Evolutionary conservation across 2,888 invertebrate species (phyloP), one percentile per base, ranked within the genome.

Genomic region (Caradrina clavipalpis): DNA sequence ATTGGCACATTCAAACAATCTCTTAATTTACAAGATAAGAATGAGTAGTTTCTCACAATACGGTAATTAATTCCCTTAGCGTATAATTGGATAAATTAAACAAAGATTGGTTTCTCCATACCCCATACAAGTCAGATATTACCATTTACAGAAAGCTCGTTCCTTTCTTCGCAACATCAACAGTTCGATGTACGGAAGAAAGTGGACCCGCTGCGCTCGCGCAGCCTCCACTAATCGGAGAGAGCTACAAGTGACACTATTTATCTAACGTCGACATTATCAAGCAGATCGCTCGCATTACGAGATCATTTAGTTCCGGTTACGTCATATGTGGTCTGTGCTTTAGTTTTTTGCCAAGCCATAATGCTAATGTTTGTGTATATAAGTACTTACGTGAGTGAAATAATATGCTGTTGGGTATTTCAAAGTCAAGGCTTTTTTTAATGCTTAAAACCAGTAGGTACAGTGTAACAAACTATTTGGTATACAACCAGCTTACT

Each of bases 181-280:
- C 66, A 76, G 64, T 53, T 53, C 35, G 13, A 72, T 72, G 63
- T 64, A 71, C 76, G 77, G 69, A 87, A 82, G 88, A 88, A 88
- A 88, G 88, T 76, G 81, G 77, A 79, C 78, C 69, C n/a, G 83
- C 82, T 77, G 69, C 71, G 67, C 42, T 63, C 17, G 68, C 73
- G 57, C 72, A 68, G 66, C 62, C 53, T 69, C 60, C 74, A 66
- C 67, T 78, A 69, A 74, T 68, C 69, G 80, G 84, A 80, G 84
- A 84, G 83, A 83, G 83, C 73, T 79, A 58, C 64, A 69, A 69
- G 68, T 81, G 82, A 83, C 83, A 83, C 76, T 80, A 76, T 83
- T 80, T 82, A 80, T 83, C 80, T 78, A 78, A 75, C 60, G 69
- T 58, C 76, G 68, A 59, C 70, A 73, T 73, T 67, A 81, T 73